Conservation (phyloP, 2,797 vertebrate species). For the Sylvia borin region DNA sequence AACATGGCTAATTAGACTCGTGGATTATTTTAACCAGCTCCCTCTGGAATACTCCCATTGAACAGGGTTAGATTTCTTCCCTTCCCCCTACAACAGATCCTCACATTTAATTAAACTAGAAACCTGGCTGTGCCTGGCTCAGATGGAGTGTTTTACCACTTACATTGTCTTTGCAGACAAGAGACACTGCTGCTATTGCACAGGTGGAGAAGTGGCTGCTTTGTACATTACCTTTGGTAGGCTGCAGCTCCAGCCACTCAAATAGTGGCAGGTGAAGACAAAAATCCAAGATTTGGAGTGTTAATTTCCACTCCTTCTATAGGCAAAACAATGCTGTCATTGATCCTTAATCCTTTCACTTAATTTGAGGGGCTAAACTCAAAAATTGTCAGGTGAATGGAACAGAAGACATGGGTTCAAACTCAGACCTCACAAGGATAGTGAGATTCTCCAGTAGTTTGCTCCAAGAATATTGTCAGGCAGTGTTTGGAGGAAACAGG, state of each 20-base stretch:
- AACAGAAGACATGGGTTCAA: not conserved
- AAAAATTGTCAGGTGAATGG: not conserved
- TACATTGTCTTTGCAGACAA: not conserved
- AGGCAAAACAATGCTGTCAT: not conserved
- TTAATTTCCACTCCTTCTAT: not conserved
- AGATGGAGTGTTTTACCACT: not conserved
- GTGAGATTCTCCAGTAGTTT: not conserved
- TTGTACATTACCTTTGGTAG: not conserved
- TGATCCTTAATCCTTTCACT: not conserved
- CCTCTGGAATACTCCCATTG: not conserved
- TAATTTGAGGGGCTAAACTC: not conserved
- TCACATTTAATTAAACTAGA: conserved; percentile 44
- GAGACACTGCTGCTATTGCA: not conserved
- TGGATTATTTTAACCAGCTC: conserved; percentile 13
- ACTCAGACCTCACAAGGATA: not conserved
- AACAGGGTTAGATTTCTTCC: not conserved
- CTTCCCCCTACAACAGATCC: not conserved
- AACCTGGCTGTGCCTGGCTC: not conserved
- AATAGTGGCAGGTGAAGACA: not conserved
- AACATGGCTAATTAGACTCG: not conserved
- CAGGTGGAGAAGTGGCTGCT: not conserved
- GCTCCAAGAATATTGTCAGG: not conserved
- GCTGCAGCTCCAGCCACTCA: not conserved
- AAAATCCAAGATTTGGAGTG: not conserved
- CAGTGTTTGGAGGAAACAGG: not conserved